Conservation (phyloP, 2,797 vertebrate species). For the Oryzias sinensis region DNA sequence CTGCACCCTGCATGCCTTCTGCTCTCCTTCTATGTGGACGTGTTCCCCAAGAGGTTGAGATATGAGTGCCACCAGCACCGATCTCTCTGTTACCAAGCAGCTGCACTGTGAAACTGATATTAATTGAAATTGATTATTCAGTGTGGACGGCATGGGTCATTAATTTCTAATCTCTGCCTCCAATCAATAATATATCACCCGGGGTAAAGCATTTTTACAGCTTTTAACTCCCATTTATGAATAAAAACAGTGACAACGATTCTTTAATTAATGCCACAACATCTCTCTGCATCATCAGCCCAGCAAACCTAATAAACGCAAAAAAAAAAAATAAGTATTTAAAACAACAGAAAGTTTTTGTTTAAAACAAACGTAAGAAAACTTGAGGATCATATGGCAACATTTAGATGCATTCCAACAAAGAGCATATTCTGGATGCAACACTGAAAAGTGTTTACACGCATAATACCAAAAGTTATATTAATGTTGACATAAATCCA, state of each 20-base stretch:
- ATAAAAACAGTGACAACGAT: constrained; percentile 50
- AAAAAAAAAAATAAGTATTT: constrained; percentile 15
- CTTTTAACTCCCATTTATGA: constrained; percentile 65
- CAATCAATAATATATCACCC: constrained; percentile 71
- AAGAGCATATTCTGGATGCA: too few relatives aligned
- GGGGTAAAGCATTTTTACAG: constrained; percentile 52
- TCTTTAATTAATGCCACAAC: constrained; percentile 52
- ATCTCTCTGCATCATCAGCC: constrained; percentile 37
- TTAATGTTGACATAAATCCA: too few relatives aligned
- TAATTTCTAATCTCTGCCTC: constrained; percentile 76
- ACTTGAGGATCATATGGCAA: too few relatives aligned
- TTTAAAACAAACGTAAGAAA: too few relatives aligned
- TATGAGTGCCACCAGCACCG: constrained; percentile 55
- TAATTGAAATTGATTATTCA: constrained; percentile 82
- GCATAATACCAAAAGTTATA: too few relatives aligned
- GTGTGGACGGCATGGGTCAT: constrained; percentile 75
- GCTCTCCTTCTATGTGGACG: constrained; percentile 16
- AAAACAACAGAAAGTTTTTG: constrained; percentile 11
- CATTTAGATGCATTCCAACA: too few relatives aligned
- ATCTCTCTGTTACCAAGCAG: constrained; percentile 59
- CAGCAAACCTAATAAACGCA: background rate
- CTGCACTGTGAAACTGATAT: constrained; percentile 74
- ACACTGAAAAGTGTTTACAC: too few relatives aligned
- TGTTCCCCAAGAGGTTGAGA: constrained; percentile 49
- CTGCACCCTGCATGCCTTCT: constrained; percentile 1